These are phyloP conservation scores for Proctacanthus coquilletti DNA, from an alignment of 1,140 invertebrate genomes.

Conservation along the genomic window DNA sequence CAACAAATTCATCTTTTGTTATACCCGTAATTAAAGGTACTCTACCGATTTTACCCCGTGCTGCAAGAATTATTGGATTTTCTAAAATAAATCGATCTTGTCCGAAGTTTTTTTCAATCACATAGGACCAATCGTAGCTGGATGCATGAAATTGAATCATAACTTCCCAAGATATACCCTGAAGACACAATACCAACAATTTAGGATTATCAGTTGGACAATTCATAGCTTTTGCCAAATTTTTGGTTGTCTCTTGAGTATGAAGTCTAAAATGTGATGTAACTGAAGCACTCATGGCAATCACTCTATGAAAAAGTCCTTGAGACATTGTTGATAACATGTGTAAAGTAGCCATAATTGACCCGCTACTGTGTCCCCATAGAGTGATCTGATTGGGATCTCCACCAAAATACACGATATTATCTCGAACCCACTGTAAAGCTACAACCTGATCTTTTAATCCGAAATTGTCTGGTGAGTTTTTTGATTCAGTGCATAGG, in stretches of 20 bases:
- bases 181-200: conserved; percentile 15
- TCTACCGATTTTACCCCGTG: conserved; percentile 34
- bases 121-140: not conserved
- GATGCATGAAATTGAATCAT: not conserved
- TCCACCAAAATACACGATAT: conserved; percentile 40
- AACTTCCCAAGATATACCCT: conserved; percentile 12
- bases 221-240: too few relatives aligned
- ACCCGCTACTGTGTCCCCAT: conserved; percentile 33
- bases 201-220: too few relatives aligned
- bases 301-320: conserved; percentile 32
- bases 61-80: conserved; percentile 34
- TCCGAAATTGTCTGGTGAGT: conserved; percentile 27
- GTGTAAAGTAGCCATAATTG: conserved; percentile 34
- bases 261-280: too few relatives aligned
- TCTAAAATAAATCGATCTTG: conserved; percentile 42
- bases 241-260: too few relatives aligned
- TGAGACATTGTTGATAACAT: conserved; percentile 32
- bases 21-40: conserved; percentile 43
- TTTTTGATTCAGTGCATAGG: conserved; percentile 3
- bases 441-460: conserved; percentile 33
- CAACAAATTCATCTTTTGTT: conserved; percentile 38
- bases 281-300: too few relatives aligned
- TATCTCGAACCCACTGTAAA: conserved; percentile 41
- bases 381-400: conserved; percentile 32
- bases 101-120: conserved; percentile 31